Evolutionary conservation across 2,113 vertebrate genomes (phyloP).

Genomic region (Lethenteron camtschaticum): DNA sequence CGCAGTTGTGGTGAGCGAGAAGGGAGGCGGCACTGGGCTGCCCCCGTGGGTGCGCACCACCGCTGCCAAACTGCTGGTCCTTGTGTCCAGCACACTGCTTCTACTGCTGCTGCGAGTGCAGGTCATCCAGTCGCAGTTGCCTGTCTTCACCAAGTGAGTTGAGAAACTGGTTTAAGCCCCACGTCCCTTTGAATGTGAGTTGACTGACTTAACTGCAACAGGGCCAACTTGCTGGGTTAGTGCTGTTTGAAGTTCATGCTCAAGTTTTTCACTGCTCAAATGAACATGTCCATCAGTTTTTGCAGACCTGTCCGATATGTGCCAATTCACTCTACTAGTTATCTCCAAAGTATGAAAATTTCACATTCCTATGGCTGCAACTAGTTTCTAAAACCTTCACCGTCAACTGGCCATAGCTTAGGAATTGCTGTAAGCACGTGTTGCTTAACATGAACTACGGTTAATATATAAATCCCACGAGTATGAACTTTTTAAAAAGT

Average conservation of each 20-base stretch:
- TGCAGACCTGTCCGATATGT: too few species aligned
- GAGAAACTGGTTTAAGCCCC: conserved; percentile 6
- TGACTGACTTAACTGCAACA: neutral
- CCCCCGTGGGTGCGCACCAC: conserved; percentile 70
- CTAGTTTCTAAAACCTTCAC: too few species aligned
- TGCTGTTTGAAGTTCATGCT: neutral
- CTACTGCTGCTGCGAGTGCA: conserved; percentile 85
- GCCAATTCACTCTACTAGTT: too few species aligned
- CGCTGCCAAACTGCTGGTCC: conserved; percentile 68
- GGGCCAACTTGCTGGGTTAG: neutral
- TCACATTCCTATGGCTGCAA: too few species aligned
- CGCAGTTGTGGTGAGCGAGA: conserved; percentile 7
- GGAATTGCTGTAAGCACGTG: too few species aligned
- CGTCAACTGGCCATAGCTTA: too few species aligned
- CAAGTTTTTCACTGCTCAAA: neutral
- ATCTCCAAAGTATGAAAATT: too few species aligned
- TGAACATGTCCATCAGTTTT: too few species aligned
- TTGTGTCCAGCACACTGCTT: conserved; percentile 75
- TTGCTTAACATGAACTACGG: too few species aligned
- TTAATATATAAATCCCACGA: too few species aligned
- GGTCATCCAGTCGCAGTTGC: conserved; percentile 87
- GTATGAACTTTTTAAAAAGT: too few species aligned
- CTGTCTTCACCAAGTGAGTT: conserved; percentile 79
- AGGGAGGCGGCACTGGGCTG: conserved; percentile 47
- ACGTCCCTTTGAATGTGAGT: too few species aligned